phyloP scores from a whole-genome alignment of 2,113 vertebrate genomes.

The Nicator chloris region DNA sequence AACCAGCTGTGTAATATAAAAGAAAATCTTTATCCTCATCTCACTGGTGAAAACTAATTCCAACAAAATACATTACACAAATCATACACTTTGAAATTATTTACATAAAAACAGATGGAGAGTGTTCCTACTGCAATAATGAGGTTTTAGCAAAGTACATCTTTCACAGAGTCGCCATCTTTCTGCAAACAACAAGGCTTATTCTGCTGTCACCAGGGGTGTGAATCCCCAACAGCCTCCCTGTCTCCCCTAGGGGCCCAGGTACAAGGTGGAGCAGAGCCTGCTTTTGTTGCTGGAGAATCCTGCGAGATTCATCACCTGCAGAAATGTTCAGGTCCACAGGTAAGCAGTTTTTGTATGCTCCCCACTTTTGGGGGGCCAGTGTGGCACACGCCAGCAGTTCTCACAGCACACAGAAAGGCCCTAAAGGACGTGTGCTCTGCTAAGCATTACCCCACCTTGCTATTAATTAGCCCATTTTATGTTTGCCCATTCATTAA shows the following conservation, averaged over 20 bases:
- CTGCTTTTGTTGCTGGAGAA: background rate
- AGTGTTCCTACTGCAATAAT: background rate
- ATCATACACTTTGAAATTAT: slow-evolving; percentile 48
- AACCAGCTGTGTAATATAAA: slow-evolving; percentile 62
- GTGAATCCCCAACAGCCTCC: background rate
- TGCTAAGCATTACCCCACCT: background rate
- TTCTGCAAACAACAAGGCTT: background rate
- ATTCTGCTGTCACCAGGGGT: background rate
- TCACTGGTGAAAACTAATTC: slow-evolving; percentile 60
- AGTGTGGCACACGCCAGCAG: background rate
- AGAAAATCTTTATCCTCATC: slow-evolving; percentile 44
- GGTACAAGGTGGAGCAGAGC: background rate
- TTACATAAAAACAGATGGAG: slow-evolving; percentile 60
- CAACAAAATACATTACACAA: slow-evolving; percentile 57
- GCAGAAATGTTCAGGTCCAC: background rate
- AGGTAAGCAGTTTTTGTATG: background rate
- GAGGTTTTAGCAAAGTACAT: background rate
- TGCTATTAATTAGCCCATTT: background rate
- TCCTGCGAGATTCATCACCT: background rate
- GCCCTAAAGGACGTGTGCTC: background rate
- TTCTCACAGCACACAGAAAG: background rate
- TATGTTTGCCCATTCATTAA: background rate
- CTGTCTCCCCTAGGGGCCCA: background rate
- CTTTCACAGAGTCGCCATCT: background rate
- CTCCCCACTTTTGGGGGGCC: background rate